Evolutionary conservation across 2,888 invertebrate genomes (phyloP), one percentile per base, ranked within the genome.

Genomic region (Papilio elwesi): DNA sequence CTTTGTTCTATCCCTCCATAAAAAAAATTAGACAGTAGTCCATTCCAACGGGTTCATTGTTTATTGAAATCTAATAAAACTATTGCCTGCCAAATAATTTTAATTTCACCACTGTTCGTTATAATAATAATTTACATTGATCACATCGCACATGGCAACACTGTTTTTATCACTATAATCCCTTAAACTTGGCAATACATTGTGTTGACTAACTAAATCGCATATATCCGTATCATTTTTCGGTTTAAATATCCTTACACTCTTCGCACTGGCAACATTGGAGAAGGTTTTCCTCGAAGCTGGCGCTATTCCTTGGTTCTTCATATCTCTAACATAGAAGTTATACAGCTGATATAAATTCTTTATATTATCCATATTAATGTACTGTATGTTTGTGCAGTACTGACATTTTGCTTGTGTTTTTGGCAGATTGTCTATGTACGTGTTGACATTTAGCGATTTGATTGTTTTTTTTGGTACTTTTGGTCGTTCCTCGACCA

Each of bases 231-330:
- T 82, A 0, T 86, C 86, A 66, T 85, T 85, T 65, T 89, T 90
- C 0, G 88, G 83, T 38, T 88, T 89, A 38, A 90, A 90, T 43
- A 91, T 83, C 73, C 83, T 84, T 0, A 91, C 63, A 77, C 88
- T 87, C 16, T 84, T 89, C 13, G 71, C 68, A 26, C 16, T 70
- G 0, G 87, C 73, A 0, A 88, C 90, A 79, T 86, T 89, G 0
- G 85, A 78, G 15, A 91, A 91, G 0, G 91, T 91, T 38, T 90
- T 91, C 10, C 91, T 86, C 0, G 90, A 91, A 0, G 90, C 90
- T 0, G 89, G 84, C 0, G 13, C 71, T 0, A 81, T 13, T 0
- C 77, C 78, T 16, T 78, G 78, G 0, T 13, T 9, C 43, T 78
- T 83, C 83, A 87, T 87, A 13, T 86, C 85, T 68, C 77, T 82